Conservation (phyloP, 2,888 invertebrate species). For the Resseliella maxima region DNA sequence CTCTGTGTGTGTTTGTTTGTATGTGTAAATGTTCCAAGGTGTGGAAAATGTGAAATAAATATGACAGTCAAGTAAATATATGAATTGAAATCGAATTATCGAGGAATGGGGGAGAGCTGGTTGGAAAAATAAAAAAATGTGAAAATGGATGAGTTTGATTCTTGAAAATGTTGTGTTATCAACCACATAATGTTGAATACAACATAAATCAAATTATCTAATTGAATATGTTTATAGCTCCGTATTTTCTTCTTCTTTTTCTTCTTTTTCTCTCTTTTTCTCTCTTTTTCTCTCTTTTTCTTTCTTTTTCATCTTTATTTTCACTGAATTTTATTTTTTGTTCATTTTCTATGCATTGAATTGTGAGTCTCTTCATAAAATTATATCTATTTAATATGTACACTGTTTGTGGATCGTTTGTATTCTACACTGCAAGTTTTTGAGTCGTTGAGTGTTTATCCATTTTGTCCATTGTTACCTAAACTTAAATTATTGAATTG, state of each 20-base stretch:
- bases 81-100: too few relatives aligned
- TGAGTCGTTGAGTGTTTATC: background rate
- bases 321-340: too few relatives aligned
- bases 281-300: background rate
- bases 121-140: background rate
- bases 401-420: too few relatives aligned
- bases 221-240: background rate
- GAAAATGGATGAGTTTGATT: background rate
- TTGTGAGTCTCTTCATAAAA: background rate
- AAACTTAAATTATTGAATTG: constrained; percentile 53
- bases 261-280: background rate
- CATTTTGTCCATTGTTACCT: background rate
- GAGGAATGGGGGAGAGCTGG: background rate
- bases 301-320: background rate
- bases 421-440: background rate
- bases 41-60: too few relatives aligned
- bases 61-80: too few relatives aligned
- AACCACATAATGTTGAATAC: background rate
- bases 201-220: background rate
- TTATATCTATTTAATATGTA: background rate
- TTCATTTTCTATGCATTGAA: too few relatives aligned
- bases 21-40: background rate
- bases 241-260: background rate
- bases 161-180: constrained; percentile 1
- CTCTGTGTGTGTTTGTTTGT: background rate